Conservation (phyloP, 1,140 invertebrate species). For the Trachymyrmex septentrionalis region DNA sequence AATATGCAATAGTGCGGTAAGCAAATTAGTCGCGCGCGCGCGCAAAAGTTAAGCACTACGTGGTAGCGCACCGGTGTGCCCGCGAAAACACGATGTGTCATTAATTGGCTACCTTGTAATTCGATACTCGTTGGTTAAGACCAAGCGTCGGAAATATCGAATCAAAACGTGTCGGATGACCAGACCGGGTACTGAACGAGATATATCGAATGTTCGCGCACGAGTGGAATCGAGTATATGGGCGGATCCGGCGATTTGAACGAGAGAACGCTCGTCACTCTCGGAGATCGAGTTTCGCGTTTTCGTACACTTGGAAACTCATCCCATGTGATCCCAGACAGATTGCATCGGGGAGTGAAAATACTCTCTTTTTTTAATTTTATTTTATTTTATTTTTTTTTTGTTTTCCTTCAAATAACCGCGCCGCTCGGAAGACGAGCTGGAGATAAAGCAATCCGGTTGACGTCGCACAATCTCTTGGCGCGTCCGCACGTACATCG, state of each 20-base stretch:
- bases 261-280: conserved; percentile 26
- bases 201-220: conserved; percentile 22
- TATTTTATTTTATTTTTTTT: not conserved
- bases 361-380: not conserved
- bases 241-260: conserved; percentile 20
- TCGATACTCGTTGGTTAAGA: conserved; percentile 11
- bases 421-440: conserved; percentile 34
- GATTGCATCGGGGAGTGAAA: conserved; percentile 52
- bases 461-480: conserved; percentile 51
- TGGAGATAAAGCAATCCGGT: conserved; percentile 55
- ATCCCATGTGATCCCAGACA: conserved; percentile 49
- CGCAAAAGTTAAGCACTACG: conserved; percentile 28
- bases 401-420: conserved; percentile 19
- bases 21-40: conserved; percentile 44
- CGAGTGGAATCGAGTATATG: conserved; percentile 34
- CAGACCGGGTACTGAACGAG: not conserved
- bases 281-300: conserved; percentile 55
- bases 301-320: conserved; percentile 53
- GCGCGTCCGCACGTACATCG: conserved; percentile 22
- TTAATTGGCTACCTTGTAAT: conserved; percentile 49
- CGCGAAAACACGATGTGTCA: conserved; percentile 20
- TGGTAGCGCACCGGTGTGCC: not conserved
- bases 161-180: conserved; percentile 18
- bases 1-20: conserved; percentile 58
- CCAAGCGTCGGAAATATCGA: conserved; percentile 32